Conservation (phyloP, 2,888 invertebrate species). For the Cantharis lateralis region DNA sequence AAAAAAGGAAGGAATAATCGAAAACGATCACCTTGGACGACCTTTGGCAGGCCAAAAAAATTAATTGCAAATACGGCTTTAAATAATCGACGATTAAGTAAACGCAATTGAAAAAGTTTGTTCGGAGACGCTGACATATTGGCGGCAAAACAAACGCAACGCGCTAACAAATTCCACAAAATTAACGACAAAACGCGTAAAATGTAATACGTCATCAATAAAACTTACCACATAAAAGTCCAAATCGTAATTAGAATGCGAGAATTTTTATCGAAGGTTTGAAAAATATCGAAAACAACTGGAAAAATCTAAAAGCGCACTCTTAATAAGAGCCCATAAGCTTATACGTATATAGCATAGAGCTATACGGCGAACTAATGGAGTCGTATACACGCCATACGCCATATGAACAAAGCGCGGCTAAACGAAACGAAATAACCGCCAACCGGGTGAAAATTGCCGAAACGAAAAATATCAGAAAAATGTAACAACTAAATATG, state of each 20-base stretch:
- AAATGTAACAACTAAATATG: slow-evolving; percentile 46
- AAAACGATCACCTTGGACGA: slow-evolving; percentile 17
- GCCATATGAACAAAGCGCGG: slow-evolving; percentile 57
- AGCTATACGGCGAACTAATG: slow-evolving; percentile 56
- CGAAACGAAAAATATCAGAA: slow-evolving; percentile 39
- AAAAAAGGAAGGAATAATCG: neutral
- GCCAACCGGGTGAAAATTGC: neutral
- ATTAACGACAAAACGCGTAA: slow-evolving; percentile 46
- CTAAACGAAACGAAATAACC: slow-evolving; percentile 38
- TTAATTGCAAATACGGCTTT: neutral
- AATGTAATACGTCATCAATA: slow-evolving; percentile 55
- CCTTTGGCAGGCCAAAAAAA: slow-evolving; percentile 1
- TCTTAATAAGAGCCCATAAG: slow-evolving; percentile 37
- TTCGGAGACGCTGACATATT: slow-evolving; percentile 33
- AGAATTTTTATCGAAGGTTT: neutral
- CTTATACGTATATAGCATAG: slow-evolving; percentile 46
- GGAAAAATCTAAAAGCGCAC: neutral
- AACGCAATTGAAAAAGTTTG: slow-evolving; percentile 11
- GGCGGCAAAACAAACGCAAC: slow-evolving; percentile 50
- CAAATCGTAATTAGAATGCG: slow-evolving; percentile 3
- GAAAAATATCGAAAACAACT: neutral
- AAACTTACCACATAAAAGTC: slow-evolving; percentile 44
- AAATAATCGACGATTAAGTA: neutral
- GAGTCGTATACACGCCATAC: slow-evolving; percentile 54
- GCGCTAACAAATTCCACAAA: slow-evolving; percentile 42